These are phyloP conservation scores for Hydropsyche tenuis DNA, from an alignment of 1,140 invertebrate species.

Conservation along the genomic window DNA sequence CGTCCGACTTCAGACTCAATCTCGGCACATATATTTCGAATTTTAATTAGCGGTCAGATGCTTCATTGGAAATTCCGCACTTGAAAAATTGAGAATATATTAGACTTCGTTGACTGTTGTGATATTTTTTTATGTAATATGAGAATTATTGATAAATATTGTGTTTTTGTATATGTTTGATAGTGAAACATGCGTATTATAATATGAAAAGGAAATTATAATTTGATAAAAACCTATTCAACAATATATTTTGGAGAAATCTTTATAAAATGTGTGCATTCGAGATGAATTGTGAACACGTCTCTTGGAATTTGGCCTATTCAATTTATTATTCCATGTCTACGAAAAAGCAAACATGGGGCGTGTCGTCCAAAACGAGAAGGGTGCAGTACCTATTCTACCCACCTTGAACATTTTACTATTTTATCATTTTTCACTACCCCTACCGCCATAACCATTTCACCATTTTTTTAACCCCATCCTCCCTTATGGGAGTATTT, in stretches of 20 bases:
- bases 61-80: no score
- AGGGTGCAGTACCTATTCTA: not conserved
- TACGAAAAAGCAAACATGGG: not conserved
- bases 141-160: no score
- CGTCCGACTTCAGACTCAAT: not conserved
- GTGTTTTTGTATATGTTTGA: no score
- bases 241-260: no score
- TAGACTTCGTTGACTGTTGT: no score
- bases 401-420: no score
- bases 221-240: no score
- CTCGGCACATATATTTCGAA: not conserved
- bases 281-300: conserved; percentile 4
- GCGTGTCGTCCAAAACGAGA: no score
- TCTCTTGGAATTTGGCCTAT: conserved; percentile 7
- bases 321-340: conserved; percentile 30
- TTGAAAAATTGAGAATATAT: no score
- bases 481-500: not conserved
- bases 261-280: not conserved
- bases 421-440: not conserved
- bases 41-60: conserved; percentile 16
- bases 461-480: not conserved
- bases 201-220: no score
- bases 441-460: conserved; percentile 11
- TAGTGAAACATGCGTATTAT: no score
- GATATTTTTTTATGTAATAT: no score